Evolutionary conservation across 2,113 vertebrate species (phyloP).

Genomic region (Eleginops maclovinus): DNA sequence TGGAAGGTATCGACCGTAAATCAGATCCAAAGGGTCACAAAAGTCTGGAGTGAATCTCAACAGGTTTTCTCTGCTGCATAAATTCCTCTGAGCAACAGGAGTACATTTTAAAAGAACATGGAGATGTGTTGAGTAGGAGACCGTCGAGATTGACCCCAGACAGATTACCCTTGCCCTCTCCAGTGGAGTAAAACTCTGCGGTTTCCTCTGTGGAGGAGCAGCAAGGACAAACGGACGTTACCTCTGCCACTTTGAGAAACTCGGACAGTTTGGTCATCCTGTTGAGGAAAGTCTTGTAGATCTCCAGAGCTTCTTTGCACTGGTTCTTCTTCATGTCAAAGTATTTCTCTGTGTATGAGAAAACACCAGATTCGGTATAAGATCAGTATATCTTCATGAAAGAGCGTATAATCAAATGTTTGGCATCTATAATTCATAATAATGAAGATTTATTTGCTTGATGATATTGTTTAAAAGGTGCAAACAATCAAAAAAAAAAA

Average conservation of each 20-base stretch:
- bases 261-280: constrained; percentile 97
- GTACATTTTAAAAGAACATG: neutral
- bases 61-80: constrained; percentile 21
- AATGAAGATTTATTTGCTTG: neutral
- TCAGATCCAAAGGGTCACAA: constrained; percentile 56
- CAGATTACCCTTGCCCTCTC: constrained; percentile 45
- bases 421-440: neutral
- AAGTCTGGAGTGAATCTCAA: constrained; percentile 71
- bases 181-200: constrained; percentile 18
- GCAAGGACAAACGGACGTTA: constrained; percentile 76
- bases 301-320: constrained; percentile 96
- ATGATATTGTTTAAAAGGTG: neutral
- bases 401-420: neutral
- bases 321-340: constrained; percentile 99
- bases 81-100: constrained; percentile 15
- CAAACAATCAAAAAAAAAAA: neutral
- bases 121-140: constrained; percentile 13
- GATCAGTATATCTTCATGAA: neutral
- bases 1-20: constrained; percentile 49
- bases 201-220: constrained; percentile 34
- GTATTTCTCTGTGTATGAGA: constrained; percentile 91
- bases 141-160: constrained; percentile 66
- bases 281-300: constrained; percentile 97
- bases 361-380: constrained; percentile 17
- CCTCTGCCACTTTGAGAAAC: constrained; percentile 98